Base-by-base conservation (phyloP, 2,888 invertebrate species). In the Xylota sylvarum region DNA sequence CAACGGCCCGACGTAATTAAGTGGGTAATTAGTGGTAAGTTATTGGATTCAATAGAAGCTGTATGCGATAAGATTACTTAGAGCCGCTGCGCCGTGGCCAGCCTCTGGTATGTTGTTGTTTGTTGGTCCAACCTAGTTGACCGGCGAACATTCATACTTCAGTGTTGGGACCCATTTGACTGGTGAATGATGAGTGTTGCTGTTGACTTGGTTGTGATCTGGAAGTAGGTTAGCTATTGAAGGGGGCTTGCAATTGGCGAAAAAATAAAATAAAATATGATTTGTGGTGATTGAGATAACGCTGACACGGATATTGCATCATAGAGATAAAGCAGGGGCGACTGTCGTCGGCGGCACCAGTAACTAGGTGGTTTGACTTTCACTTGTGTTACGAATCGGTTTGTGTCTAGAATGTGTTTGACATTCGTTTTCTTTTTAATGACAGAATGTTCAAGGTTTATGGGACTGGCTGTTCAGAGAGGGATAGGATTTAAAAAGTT, bases 41-140 rank as follows among this genome's bases (percentile, higher is more conserved):
- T 86, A 82, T 86, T 86, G 86, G 60, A 86, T 73, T 86, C 82
- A 86, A 81, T 86, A 81, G 81, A 81, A 86, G 86, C 64, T 62
- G 55, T 32, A 62, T 56, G 62, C 73, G 86, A 86, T 86, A 82
- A 86, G 82, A 82, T 82, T 78, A 80, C 70, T 19, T 14, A 19
- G 48, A 7, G 70, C 35, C 35, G 62, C 37, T 12, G 58, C 56
- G 35, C 27, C 19, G 43, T 17, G 7, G 60, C 30, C 60, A 30
- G 19, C 9, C 43, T 50, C 23, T 43, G 70, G 40, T 37, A 14
- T 62, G 69, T 50, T 81, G 67, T 62, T 72, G 55, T 69, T 40
- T 50, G 60, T 58, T 56, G 12, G 23, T 9, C 40, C 43, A 70
- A 70, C 64, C 56, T 64, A 73, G 67, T 50, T 64, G 52, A 30